Base-by-base conservation (phyloP, 2,113 vertebrate genomes). In the Dryoscopus gambensis region DNA sequence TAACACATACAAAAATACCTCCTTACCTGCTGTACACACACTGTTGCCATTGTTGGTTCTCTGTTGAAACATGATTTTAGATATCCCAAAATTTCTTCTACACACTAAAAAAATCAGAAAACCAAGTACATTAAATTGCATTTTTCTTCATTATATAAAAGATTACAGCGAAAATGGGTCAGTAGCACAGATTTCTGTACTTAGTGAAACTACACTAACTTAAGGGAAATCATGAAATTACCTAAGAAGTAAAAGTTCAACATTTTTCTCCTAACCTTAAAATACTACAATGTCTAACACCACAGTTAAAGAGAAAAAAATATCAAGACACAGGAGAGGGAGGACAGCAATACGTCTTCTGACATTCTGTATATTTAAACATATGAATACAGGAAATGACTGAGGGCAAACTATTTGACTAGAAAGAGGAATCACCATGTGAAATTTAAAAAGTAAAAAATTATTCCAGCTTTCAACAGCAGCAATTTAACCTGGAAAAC, bases 11-110 rank as follows among this genome's bases (percentile, higher is more conserved):
- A 30, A 37, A 21, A 18, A 47, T 8, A 49, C 7, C 21, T 69
- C 40, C 97, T 97, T 68, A 99, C 99, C 98, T 99, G 99, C 78
- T 99, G 99, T 7, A 99, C 99, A 91, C 99, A 99, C 13, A 99
- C 98, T 2, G 99, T 99, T 11, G 99, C 98, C 98, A 99, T 99
- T 85, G 98, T 99, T 9, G 99, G 99, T 86, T 99, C 99, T 91
- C 99, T 98, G 84, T 97, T 99, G 95, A 99, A 99, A 95, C 99
- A 99, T 16, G 99, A 99, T 85, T 99, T 99, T 60, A 99, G 97
- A 87, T 99, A 99, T 11, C 99, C 98, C 67, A 99, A 96, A 90
- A 99, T 98, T 97, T 99, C 99, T 97, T 99, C 99, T 13, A 99
- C 99, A 94, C 99, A 99, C 99, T 99, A 64, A 68, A 89, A 88